These are phyloP conservation scores for Danaus chrysippus DNA, from an alignment of 2,888 invertebrate genomes.

Conservation along the genomic window DNA sequence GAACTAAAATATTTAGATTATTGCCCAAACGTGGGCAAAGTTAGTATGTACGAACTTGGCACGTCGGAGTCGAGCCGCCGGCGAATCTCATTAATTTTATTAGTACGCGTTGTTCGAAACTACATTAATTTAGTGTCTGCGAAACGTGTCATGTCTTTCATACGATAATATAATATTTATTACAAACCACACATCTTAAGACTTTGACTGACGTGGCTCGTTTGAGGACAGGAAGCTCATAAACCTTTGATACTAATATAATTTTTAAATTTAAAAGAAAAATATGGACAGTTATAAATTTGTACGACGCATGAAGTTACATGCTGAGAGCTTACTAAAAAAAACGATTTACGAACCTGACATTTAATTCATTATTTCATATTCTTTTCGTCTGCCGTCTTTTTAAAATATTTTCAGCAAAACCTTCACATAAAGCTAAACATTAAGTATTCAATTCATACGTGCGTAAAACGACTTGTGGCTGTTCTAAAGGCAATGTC, in stretches of 20 bases:
- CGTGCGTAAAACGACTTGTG: neutral
- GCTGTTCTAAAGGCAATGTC: neutral
- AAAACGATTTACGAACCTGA: too few species aligned
- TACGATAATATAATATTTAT: conserved; percentile 32
- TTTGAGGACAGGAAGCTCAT: neutral
- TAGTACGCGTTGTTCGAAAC: conserved; percentile 39
- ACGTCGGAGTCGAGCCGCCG: conserved; percentile 23
- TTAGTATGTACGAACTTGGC: neutral
- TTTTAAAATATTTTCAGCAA: too few species aligned
- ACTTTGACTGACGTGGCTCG: neutral
- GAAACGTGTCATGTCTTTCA: conserved; percentile 29
- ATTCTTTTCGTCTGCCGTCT: too few species aligned
- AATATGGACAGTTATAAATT: too few species aligned
- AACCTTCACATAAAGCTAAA: neutral
- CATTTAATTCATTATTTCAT: too few species aligned
- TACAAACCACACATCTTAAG: conserved; percentile 8
- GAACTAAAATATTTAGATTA: conserved; percentile 3
- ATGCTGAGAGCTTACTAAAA: too few species aligned
- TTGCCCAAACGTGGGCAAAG: neutral
- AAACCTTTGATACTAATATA: neutral
- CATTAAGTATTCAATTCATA: neutral
- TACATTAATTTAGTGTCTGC: conserved; percentile 37
- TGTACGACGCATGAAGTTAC: too few species aligned
- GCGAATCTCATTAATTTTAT: conserved; percentile 40
- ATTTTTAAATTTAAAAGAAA: neutral